A percentile compares a stretch with the other conserved stretches of the same genome.
Evolutionary conservation across 2,888 invertebrate genomes (phyloP).

Genomic region (Nymphalis urticae): DNA sequence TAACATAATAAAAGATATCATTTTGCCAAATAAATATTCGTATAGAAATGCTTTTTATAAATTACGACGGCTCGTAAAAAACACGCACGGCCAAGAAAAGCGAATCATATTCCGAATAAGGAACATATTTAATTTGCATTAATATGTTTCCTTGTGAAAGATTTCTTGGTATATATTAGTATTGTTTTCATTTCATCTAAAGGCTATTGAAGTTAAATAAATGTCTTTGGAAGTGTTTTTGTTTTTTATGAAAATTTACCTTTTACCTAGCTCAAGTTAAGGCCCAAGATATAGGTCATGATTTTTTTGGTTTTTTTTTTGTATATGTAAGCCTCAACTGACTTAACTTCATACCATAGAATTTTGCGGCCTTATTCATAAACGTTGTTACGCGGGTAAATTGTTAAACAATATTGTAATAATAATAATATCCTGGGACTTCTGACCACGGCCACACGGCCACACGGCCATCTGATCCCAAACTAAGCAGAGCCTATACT

Average conservation of each 20-base stretch:
- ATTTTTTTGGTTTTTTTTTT: too few relatives aligned
- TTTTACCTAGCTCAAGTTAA: neutral
- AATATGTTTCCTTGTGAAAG: constrained; percentile 4
- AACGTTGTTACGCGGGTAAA: too few relatives aligned
- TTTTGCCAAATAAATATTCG: constrained; percentile 1
- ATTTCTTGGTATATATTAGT: neutral
- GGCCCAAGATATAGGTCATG: too few relatives aligned
- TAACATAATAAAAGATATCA: constrained; percentile 5
- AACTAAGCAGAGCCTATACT: too few relatives aligned
- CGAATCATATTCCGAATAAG: constrained; percentile 5
- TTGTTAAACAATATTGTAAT: too few relatives aligned
- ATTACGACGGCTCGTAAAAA: constrained; percentile 31
- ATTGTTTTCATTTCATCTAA: constrained; percentile 5
- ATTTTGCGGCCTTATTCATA: too few relatives aligned
- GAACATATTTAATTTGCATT: constrained; percentile 11
- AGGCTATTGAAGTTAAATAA: neutral
- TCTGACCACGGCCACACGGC: too few relatives aligned
- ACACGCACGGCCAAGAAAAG: constrained; percentile 20
- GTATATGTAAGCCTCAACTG: too few relatives aligned
- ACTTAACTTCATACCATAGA: too few relatives aligned
- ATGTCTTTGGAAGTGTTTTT: neutral
- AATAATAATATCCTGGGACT: too few relatives aligned
- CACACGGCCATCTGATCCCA: too few relatives aligned
- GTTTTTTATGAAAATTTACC: too few relatives aligned
- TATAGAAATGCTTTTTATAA: constrained; percentile 22